These are phyloP conservation scores for Drosophila sp. DNA, from an alignment of 1,140 invertebrate genomes.

Conservation along the genomic window DNA sequence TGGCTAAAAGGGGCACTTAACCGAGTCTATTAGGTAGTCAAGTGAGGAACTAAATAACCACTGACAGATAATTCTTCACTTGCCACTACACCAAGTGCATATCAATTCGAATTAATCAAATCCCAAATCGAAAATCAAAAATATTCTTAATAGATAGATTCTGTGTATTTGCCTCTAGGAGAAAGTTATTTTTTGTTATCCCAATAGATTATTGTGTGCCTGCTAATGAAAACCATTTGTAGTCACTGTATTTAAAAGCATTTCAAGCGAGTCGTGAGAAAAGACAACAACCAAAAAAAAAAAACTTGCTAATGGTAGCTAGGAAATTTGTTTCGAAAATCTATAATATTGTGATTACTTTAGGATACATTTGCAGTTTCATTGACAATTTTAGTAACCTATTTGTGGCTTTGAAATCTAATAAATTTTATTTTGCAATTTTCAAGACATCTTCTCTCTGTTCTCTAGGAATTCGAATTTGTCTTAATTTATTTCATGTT, in stretches of 20 bases:
- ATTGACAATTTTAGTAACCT: too few species aligned
- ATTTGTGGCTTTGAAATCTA: too few species aligned
- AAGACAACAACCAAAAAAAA: background rate
- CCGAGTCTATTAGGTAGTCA: constrained; percentile 37
- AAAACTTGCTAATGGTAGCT: background rate
- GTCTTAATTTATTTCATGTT: background rate
- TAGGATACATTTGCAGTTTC: too few species aligned
- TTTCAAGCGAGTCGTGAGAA: too few species aligned
- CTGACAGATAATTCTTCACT: background rate
- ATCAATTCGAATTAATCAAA: background rate
- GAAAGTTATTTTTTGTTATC: constrained; percentile 1
- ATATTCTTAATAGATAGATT: too few species aligned
- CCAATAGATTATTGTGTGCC: background rate
- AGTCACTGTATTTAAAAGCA: background rate
- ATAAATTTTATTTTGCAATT: too few species aligned
- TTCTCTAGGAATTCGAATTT: too few species aligned
- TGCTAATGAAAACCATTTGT: constrained; percentile 2
- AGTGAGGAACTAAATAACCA: constrained; percentile 9
- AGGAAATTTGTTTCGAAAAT: background rate
- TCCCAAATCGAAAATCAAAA: background rate
- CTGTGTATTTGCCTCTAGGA: background rate
- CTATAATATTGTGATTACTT: too few species aligned
- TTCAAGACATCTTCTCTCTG: too few species aligned
- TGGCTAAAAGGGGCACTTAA: constrained; percentile 23
- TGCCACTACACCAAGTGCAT: background rate